Base-by-base conservation (phyloP, 2,888 invertebrate species). In the Drosophila ustulata region DNA sequence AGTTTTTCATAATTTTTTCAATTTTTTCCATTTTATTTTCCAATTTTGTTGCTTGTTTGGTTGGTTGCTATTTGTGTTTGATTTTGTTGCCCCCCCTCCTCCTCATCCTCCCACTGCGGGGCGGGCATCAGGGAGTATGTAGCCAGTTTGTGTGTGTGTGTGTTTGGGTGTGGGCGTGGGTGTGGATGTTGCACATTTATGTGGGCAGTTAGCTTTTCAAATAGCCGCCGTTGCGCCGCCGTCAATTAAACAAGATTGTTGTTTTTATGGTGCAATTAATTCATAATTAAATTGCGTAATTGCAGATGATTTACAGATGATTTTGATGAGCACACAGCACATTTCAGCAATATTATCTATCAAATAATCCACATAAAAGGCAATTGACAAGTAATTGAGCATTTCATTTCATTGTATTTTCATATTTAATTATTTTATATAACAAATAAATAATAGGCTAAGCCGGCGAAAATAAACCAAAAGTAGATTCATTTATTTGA, bases 231-330 rank as follows among this genome's bases (percentile, higher is more conserved):
- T 11, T 34, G 32, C 57, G 64, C 80, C 61, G 65, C 70, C 83
- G 69, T 74, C 81, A 86, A 82, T 88, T 88, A 82, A 86, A 71
- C 69, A 65, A 80, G 66, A 71, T 82, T 88, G 86, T 71, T 78
- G 61, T 68, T 82, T 83, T 88, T 75, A 83, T 88, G 84, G 82
- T 46, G 75, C 89, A 83, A 83, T 88, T 83, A 83, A 88, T 88
- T 80, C 56, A 70, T 81, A 88, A 88, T 88, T 88, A 84, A 78
- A 81, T 88, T 88, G 87, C 82, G 82, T 88, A 88, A 83, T 87
- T 83, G 75, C 68, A 37, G 32, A 70, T 67, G 67, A 83, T 86
- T 86, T 71, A 80, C 67, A 71, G 59, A 80, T 67, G 56, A 73
- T 71, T 79, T 66, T 58, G 52, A 63, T 65, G 65, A 51, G 49